phyloP scores from a whole-genome alignment of 30 jellyfish, hydroid and myxozoan genomes.

The Aurelia aurita complex sp. Pacific region DNA sequence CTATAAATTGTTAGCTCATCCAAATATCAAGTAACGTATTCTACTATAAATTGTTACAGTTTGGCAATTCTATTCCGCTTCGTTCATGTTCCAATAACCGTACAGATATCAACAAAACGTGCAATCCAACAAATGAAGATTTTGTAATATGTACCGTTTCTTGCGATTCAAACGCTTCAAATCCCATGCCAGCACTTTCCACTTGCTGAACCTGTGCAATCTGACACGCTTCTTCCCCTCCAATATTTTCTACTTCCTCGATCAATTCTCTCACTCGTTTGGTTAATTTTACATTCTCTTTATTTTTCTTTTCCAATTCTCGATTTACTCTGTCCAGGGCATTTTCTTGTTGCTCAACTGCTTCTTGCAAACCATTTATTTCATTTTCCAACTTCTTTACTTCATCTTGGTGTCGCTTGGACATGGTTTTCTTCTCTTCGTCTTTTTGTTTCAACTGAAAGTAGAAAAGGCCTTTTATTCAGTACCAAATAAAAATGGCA shows the following conservation, averaged over 20 bases:
- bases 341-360: conserved; percentile 12
- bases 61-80: no score
- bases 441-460: conserved; percentile 2
- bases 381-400: neutral
- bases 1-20: no score
- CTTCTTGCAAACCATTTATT: neutral
- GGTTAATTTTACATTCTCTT: conserved; percentile 36
- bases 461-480: no score
- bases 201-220: conserved; percentile 68
- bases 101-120: no score
- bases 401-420: neutral
- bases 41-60: no score
- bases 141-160: conserved; percentile 33
- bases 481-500: no score
- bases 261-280: conserved; percentile 49
- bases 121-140: no score
- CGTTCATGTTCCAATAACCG: no score
- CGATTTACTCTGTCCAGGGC: neutral
- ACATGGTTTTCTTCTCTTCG: neutral
- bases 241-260: conserved; percentile 58
- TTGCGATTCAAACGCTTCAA: conserved; percentile 34
- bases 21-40: no score
- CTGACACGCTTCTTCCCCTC: conserved; percentile 59
- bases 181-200: conserved; percentile 70
- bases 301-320: conserved; percentile 15